Percentiles rank a stretch among this genome's conserved stretches.
Conservation (phyloP, 2,797 vertebrate species). For the Acrocephalus scirpaceus region DNA sequence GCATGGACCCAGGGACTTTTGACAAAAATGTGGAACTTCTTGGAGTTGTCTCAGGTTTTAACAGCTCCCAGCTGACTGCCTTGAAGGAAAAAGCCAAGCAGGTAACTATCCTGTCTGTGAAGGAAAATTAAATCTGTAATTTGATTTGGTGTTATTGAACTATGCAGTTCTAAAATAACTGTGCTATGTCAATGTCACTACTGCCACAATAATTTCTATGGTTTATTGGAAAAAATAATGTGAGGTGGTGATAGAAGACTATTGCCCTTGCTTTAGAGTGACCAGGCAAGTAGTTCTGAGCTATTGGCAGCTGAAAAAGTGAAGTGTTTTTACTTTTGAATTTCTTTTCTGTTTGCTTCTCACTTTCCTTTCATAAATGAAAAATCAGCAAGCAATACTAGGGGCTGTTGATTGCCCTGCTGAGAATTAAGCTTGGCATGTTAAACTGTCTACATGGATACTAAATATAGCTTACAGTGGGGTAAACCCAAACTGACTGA, state of each 20-base stretch:
- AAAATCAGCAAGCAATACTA: not conserved
- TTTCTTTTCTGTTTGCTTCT: constrained; percentile 18
- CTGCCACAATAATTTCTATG: not conserved
- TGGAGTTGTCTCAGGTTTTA: constrained; percentile 71
- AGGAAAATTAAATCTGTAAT: constrained; percentile 10
- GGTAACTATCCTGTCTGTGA: constrained; percentile 55
- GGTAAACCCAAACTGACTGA: not conserved
- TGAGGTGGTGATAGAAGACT: not conserved
- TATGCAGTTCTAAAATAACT: constrained; percentile 37
- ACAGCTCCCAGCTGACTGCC: constrained; percentile 66
- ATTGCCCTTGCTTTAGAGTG: not conserved
- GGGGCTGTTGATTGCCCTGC: not conserved
- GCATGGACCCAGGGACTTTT: constrained; percentile 74
- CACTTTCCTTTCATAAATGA: not conserved
- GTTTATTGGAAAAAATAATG: constrained; percentile 39
- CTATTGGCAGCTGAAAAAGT: not conserved
- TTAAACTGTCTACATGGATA: not conserved
- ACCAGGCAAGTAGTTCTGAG: not conserved
- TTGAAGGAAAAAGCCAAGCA: constrained; percentile 80
- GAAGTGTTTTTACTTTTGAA: not conserved
- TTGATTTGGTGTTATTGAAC: constrained; percentile 43
- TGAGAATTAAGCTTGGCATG: not conserved
- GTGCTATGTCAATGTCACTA: not conserved
- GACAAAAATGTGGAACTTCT: constrained; percentile 76
- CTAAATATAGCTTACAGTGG: not conserved